Percentiles rank a stretch among this genome's conserved stretches.
Evolutionary conservation across 2,113 vertebrate genomes (phyloP).

Genomic region (Natator depressus): DNA sequence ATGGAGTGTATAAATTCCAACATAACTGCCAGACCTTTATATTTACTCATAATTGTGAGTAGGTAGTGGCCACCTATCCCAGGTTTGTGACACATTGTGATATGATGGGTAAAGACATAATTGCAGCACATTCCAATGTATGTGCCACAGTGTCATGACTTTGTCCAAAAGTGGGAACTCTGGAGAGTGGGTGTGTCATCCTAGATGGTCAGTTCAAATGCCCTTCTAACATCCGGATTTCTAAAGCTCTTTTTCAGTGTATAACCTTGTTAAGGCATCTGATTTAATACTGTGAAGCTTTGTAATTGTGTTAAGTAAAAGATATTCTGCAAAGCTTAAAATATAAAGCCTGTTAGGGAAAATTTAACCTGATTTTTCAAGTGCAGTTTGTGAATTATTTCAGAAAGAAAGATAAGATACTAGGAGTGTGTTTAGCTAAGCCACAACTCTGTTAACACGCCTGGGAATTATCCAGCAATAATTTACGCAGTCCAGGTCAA

Average conservation of each 20-base stretch:
- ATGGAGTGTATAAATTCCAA: not conserved
- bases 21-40: not conserved
- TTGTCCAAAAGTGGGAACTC: not conserved
- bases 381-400: not conserved
- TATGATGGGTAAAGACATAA: not conserved
- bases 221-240: not conserved
- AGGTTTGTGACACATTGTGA: not conserved
- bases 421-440: constrained; percentile 2
- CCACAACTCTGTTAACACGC: not conserved
- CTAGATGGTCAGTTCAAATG: not conserved
- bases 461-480: not conserved
- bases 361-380: constrained; percentile 31
- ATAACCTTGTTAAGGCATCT: not conserved
- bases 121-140: not conserved
- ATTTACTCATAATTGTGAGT: not conserved
- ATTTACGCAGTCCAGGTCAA: not conserved
- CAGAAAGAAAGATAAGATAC: constrained; percentile 21
- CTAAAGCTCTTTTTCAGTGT: not conserved
- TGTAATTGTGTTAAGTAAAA: constrained; percentile 39
- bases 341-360: not conserved
- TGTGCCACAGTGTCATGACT: not conserved
- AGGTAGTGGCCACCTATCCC: not conserved
- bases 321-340: constrained; percentile 41
- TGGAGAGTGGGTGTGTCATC: not conserved
- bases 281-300: not conserved